A percentile compares a stretch with the other conserved stretches of the same genome.
Evolutionary conservation across 2,888 invertebrate genomes (phyloP).

Genomic region (Malthinus flaveolus): DNA sequence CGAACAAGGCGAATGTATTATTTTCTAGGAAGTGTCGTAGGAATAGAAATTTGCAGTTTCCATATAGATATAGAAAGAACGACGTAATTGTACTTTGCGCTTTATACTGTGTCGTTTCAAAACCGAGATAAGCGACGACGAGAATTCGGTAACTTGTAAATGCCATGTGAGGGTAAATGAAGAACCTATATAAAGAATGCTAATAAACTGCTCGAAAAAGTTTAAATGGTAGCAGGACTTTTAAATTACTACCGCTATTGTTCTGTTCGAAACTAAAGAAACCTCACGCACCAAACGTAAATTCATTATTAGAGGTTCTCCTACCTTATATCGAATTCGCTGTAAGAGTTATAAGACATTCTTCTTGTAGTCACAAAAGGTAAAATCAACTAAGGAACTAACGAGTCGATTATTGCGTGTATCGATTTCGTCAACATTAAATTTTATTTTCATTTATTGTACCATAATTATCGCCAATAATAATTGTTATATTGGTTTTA

Average conservation of each 20-base stretch:
- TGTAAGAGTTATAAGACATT: constrained; percentile 12
- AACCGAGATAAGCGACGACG: constrained; percentile 24
- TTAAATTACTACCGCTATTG: constrained; percentile 34
- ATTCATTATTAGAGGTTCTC: constrained; percentile 22
- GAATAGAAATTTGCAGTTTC: background rate
- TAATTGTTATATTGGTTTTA: too few species aligned
- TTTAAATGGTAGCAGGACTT: constrained; percentile 29
- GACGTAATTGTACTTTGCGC: constrained; percentile 29
- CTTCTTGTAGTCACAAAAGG: constrained; percentile 23
- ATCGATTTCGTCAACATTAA: too few species aligned
- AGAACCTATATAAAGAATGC: constrained; percentile 31
- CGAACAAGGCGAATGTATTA: too few species aligned
- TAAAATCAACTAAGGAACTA: background rate
- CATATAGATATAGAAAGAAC: constrained; percentile 26
- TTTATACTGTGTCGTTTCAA: constrained; percentile 24
- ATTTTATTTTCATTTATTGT: too few species aligned
- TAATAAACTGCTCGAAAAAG: constrained; percentile 33
- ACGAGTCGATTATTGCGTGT: too few species aligned
- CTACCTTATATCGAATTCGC: constrained; percentile 25
- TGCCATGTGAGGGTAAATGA: constrained; percentile 26
- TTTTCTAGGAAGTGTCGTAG: too few species aligned
- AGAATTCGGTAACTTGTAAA: constrained; percentile 31
- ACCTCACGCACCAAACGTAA: constrained; percentile 21
- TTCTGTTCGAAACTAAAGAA: constrained; percentile 23
- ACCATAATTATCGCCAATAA: too few species aligned